phyloP scores from a whole-genome alignment of 1,140 invertebrate genomes.

The Drosophila dunni region DNA sequence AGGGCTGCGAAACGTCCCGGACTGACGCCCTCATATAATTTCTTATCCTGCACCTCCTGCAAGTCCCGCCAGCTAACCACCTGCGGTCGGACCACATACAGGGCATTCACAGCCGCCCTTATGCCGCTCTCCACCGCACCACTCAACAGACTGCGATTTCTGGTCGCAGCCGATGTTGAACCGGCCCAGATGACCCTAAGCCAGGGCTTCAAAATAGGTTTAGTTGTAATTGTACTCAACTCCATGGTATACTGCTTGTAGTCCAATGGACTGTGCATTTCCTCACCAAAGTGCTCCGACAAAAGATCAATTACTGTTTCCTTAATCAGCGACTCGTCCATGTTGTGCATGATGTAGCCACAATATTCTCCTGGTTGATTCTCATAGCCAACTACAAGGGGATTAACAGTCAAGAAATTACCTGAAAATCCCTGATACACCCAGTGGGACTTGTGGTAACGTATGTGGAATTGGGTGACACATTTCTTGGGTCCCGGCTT shows the following conservation, averaged over 20 bases:
- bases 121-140: slow-evolving; percentile 81
- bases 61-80: slow-evolving; percentile 72
- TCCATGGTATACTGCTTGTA: slow-evolving; percentile 48
- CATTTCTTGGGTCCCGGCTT: neutral
- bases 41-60: slow-evolving; percentile 43
- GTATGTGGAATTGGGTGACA: slow-evolving; percentile 60
- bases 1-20: slow-evolving; percentile 21
- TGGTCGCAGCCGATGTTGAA: slow-evolving; percentile 61
- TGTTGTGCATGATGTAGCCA: slow-evolving; percentile 62
- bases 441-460: slow-evolving; percentile 66
- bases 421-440: slow-evolving; percentile 61
- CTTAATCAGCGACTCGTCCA: slow-evolving; percentile 31
- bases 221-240: slow-evolving; percentile 26
- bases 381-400: slow-evolving; percentile 61
- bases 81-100: slow-evolving; percentile 73
- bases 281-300: slow-evolving; percentile 53
- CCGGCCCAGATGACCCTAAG: slow-evolving; percentile 75
- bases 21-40: neutral
- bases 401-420: slow-evolving; percentile 51
- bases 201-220: slow-evolving; percentile 65
- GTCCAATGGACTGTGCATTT: slow-evolving; percentile 54
- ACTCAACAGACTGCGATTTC: slow-evolving; percentile 71
- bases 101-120: slow-evolving; percentile 69
- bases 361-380: slow-evolving; percentile 16
- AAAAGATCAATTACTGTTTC: slow-evolving; percentile 49